A percentile compares a stretch with the other conserved stretches of the same genome.
Conservation (phyloP, 37 sponge, comb jelly and placozoan species). For the Diacarnus erythraeanus region DNA sequence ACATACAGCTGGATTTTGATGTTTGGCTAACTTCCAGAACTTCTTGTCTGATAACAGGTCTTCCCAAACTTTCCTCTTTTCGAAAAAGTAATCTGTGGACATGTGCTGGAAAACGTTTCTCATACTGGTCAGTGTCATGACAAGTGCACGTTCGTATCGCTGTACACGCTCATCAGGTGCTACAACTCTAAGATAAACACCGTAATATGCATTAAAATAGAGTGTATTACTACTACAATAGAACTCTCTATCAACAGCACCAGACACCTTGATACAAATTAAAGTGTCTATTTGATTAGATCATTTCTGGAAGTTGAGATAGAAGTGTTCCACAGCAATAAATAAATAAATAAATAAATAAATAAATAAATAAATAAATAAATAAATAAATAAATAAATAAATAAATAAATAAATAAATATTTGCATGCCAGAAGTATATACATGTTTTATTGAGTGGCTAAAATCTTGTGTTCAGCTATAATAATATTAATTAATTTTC, state of each 20-base stretch:
- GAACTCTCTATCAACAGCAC: no score
- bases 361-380: no score
- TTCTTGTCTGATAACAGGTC: slow-evolving; percentile 30
- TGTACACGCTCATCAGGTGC: slow-evolving; percentile 57
- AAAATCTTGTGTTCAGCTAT: no score
- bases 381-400: no score
- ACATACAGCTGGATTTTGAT: slow-evolving; percentile 30
- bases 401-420: no score
- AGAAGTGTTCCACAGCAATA: not conserved
- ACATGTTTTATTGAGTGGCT: no score
- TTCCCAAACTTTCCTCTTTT: slow-evolving; percentile 14
- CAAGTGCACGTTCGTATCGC: slow-evolving; percentile 56
- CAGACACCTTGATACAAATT: not conserved
- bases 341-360: not conserved
- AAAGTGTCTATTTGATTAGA: not conserved
- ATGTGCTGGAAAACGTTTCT: slow-evolving; percentile 22
- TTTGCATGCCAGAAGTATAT: no score
- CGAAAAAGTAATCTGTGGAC: not conserved
- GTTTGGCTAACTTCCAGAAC: slow-evolving; percentile 55
- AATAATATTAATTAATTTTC: no score
- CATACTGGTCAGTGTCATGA: slow-evolving; percentile 46
- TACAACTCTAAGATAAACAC: slow-evolving; percentile 26
- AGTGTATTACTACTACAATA: no score
- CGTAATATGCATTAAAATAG: not conserved
- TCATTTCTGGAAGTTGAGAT: no score